Base-by-base conservation (phyloP, 2,888 invertebrate genomes). In the Acrobeloides nanus region DNA sequence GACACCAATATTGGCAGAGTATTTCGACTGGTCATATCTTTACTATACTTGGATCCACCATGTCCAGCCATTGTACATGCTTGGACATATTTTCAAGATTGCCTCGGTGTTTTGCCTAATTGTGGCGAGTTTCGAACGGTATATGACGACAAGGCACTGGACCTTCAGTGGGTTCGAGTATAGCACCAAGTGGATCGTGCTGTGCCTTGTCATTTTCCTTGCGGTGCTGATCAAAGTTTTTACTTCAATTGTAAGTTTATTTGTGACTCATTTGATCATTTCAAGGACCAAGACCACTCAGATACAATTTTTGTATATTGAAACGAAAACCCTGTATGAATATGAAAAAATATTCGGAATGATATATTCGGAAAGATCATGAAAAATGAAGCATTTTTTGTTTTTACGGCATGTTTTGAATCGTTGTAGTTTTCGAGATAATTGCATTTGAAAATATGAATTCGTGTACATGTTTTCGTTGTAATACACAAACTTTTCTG, bases 161-260 rank as follows among this genome's bases (percentile, higher is more conserved):
- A 71, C 71, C 8, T 68, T 67, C 48, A 66, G 67, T 10, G 71
- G 71, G 1, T 71, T 71, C 42, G 65, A 68, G 37, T 51, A 51
- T 24, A 50, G 64, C 6, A 66, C 66, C 1, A 48, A 71, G 23
- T 72, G 71, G 71, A 46, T 72, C 18, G 54, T 66, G n/a, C 57
- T 71, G 24, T 45, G 55, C 10, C 31, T 41, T 17, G 52, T 61
- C 6, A 47, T 68, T 12, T 46, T 48, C 8, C 44, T 54, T 3
- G 61, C 64, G 0, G 51, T 71, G 17, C 46, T 65, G 21, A 55
- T 71, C 24, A 72, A 68, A 46, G 55, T 64, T 24, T 40, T 62
- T 31, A 68, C 68, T 15, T 56, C 61, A 20, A 62, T 61, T 20
- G 48, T 62, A 45, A 46, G 43, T 41, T 33, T 8, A n/a, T n/a